Base-by-base conservation (phyloP, 2,113 vertebrate genomes). In the Nanorana parkeri region DNA sequence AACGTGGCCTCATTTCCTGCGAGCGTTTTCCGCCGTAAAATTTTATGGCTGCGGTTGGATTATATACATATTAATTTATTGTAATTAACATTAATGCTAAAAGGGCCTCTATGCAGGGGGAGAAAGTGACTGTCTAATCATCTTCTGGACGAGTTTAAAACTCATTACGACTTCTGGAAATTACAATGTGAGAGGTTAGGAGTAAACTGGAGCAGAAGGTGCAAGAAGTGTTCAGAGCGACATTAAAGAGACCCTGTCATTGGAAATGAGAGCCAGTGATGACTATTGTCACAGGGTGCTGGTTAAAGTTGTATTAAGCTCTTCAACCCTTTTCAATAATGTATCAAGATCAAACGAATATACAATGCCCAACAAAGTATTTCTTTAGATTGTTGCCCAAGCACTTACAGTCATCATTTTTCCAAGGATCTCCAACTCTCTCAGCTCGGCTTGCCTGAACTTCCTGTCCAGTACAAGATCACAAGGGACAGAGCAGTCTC, bases 51-150 rank as follows among this genome's bases (percentile, higher is more conserved):
- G 20, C 16, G 47, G 20, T 54, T 23, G 21, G n/a, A 60, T 80
- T 60, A 60, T 58, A 47, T 61, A 71, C 78, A 61, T 71, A 69
- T 80, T 80, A 71, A 80, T 80, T 80, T 71, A 60, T 26, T 80
- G 78, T 80, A 69, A 80, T 69, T 26, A 80, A 80, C 67, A 51
- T 56, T 71, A 54, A 65, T 66, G 76, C 41, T 29, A 15, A 78
- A 77, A 77, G n/a, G 61, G 60, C 36, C 41, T 54, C 47, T 23
- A 16, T 36, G 51, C 0, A 36, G 1, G 54, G 16, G 60, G 24
- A 47, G 41, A 63, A 63, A 63, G 60, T 29, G 24, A 29, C 63
- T 10, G 17, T 74, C 54, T 29, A n/a, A 74, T 58, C 47, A 74
- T 15, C 54, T 60, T 19, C 19, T 8, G 11, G 17, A 20, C 15